Evolutionary conservation across 1,140 invertebrate genomes (phyloP).

Genomic region (Drosophila mojavensis): DNA sequence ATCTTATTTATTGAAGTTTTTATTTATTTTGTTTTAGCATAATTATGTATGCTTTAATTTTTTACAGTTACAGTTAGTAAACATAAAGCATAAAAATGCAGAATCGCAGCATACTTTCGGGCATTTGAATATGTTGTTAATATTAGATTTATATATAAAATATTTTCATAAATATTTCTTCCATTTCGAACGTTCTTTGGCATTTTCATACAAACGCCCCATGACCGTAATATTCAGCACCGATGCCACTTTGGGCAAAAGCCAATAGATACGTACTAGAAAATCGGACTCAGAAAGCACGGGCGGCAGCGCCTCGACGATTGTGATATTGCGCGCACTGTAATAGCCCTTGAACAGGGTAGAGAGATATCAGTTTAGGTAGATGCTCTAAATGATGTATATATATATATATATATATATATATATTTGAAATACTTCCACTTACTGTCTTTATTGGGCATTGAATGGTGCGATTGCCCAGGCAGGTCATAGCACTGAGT

Average conservation of each 20-base stretch:
- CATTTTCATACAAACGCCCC: slow-evolving; percentile 40
- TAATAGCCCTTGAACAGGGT: slow-evolving; percentile 34
- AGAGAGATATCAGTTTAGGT: background rate
- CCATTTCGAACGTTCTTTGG: slow-evolving; percentile 43
- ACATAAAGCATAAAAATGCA: background rate
- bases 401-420: too few relatives aligned
- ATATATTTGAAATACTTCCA: background rate
- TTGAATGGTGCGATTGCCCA: slow-evolving; percentile 10
- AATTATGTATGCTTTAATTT: slow-evolving; percentile 25
- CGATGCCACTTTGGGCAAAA: slow-evolving; percentile 38
- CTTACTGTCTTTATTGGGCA: slow-evolving; percentile 55
- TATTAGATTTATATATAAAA: background rate
- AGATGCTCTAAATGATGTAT: background rate
- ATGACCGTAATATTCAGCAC: slow-evolving; percentile 44
- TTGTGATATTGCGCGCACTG: slow-evolving; percentile 43
- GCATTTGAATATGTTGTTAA: slow-evolving; percentile 10
- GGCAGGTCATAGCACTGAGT: slow-evolving; percentile 32
- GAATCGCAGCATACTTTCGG: slow-evolving; percentile 31
- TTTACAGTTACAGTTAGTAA: background rate
- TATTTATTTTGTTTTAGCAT: background rate
- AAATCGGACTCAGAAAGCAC: slow-evolving; percentile 54
- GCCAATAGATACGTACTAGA: slow-evolving; percentile 39
- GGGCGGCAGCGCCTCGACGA: slow-evolving; percentile 46
- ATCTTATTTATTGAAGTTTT: background rate
- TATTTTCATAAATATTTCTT: slow-evolving; percentile 41